Percentiles rank a stretch among this genome's conserved stretches.
Evolutionary conservation across 2,797 vertebrate species (phyloP).

Genomic region (Serranus cabrilla): DNA sequence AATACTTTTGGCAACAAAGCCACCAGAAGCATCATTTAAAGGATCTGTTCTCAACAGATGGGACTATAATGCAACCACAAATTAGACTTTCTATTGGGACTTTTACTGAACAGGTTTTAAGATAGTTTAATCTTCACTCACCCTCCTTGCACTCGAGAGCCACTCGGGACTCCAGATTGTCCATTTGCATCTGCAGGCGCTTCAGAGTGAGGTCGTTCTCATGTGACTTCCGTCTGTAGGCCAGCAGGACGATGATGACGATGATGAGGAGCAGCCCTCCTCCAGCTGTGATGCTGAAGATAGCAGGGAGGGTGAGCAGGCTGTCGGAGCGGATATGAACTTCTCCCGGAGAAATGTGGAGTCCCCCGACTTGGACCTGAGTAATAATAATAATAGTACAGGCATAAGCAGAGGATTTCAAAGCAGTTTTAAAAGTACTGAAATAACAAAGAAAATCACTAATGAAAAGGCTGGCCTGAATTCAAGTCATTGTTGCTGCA

Average conservation of each 20-base stretch:
- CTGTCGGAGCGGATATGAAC: conserved; percentile 94
- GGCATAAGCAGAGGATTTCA: background rate
- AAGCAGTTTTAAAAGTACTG: conserved; percentile 6
- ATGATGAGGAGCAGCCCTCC: conserved; percentile 95
- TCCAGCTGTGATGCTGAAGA: conserved; percentile 93
- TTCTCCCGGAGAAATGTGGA: conserved; percentile 92
- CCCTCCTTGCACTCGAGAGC: conserved; percentile 98
- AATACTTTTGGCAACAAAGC: conserved; percentile 5
- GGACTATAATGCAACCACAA: conserved; percentile 8
- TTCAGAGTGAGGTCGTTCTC: conserved; percentile 97
- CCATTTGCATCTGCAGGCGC: conserved; percentile 98
- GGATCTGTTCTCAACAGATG: conserved; percentile 28
- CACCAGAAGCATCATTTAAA: background rate
- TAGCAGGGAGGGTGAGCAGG: conserved; percentile 93
- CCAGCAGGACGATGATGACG: conserved; percentile 94
- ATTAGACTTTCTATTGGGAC: background rate
- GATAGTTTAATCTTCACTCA: conserved; percentile 57
- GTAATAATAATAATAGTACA: background rate
- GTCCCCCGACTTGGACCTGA: conserved; percentile 94
- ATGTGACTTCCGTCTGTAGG: conserved; percentile 95
- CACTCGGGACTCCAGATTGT: conserved; percentile 96
- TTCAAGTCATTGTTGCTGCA: background rate
- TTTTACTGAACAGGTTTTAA: background rate
- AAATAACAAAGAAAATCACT: background rate
- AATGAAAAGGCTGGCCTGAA: background rate